A percentile compares a stretch with the other conserved stretches of the same genome.
These are phyloP conservation scores for Mystacornis crossleyi DNA, from an alignment of 2,113 vertebrate genomes.

Conservation along the genomic window DNA sequence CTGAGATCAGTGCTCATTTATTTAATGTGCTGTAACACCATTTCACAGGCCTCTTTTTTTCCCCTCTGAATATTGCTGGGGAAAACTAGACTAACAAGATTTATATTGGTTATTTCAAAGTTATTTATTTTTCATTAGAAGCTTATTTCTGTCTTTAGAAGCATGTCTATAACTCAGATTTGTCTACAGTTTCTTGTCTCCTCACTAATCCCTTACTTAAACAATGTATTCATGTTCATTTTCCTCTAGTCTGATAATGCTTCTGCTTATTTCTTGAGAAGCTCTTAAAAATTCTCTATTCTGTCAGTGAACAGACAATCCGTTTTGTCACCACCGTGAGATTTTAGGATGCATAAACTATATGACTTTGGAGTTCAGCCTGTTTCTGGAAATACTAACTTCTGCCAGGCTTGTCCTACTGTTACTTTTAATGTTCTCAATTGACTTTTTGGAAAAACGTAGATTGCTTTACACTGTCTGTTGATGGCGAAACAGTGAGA, in stretches of 20 bases:
- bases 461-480: not conserved
- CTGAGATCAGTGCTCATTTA: not conserved
- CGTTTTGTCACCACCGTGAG: not conserved
- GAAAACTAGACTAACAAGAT: not conserved
- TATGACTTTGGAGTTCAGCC: not conserved
- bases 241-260: not conserved
- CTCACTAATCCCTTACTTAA: constrained; percentile 30
- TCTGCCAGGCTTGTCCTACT: not conserved
- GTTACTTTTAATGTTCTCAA: not conserved
- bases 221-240: constrained; percentile 8
- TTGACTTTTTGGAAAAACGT: not conserved
- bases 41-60: not conserved
- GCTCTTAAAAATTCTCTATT: not conserved
- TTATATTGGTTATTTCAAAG: constrained; percentile 13
- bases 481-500: not conserved
- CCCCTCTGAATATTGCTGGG: not conserved
- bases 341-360: not conserved
- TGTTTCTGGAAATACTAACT: not conserved
- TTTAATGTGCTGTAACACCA: not conserved
- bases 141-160: not conserved
- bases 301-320: not conserved
- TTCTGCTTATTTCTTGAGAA: not conserved
- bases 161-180: not conserved
- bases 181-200: not conserved
- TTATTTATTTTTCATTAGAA: constrained; percentile 20